These are phyloP conservation scores for Tortricodes alternella DNA, from an alignment of 2,888 invertebrate species.

Conservation along the genomic window DNA sequence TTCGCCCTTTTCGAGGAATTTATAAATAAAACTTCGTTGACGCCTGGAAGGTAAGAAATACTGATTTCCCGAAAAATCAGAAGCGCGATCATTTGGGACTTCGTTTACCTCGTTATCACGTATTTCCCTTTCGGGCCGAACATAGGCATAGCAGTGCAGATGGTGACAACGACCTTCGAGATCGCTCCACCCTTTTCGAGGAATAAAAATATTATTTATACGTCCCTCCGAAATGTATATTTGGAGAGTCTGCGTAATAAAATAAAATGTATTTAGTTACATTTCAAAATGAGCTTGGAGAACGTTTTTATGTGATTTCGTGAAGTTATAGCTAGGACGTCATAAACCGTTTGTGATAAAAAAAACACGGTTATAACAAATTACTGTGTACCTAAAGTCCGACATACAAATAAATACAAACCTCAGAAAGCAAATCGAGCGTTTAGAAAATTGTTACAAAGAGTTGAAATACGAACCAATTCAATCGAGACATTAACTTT, in stretches of 20 bases:
- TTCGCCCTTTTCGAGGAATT: not conserved
- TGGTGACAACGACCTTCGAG: slow-evolving; percentile 17
- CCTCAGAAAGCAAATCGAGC: too few relatives aligned
- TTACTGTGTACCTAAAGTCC: too few relatives aligned
- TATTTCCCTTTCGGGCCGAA: slow-evolving; percentile 14
- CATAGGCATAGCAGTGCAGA: not conserved
- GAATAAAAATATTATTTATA: slow-evolving; percentile 9
- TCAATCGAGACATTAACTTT: too few relatives aligned
- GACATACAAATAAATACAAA: too few relatives aligned
- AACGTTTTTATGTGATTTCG: too few relatives aligned
- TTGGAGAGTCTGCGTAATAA: slow-evolving; percentile 3
- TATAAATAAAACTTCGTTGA: slow-evolving; percentile 13
- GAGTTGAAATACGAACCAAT: too few relatives aligned
- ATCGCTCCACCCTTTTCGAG: slow-evolving; percentile 1
- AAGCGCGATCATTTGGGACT: slow-evolving; percentile 15
- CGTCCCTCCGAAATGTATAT: not conserved
- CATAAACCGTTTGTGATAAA: too few relatives aligned
- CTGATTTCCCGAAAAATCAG: slow-evolving; percentile 17
- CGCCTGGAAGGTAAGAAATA: slow-evolving; percentile 17
- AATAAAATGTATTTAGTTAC: not conserved
- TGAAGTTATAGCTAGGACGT: too few relatives aligned
- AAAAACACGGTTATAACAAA: too few relatives aligned
- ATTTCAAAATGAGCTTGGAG: not conserved
- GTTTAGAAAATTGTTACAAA: too few relatives aligned
- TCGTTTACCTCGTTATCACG: slow-evolving; percentile 10